Base-by-base conservation (phyloP, 2,888 invertebrate species). In the Gibbula magus region DNA sequence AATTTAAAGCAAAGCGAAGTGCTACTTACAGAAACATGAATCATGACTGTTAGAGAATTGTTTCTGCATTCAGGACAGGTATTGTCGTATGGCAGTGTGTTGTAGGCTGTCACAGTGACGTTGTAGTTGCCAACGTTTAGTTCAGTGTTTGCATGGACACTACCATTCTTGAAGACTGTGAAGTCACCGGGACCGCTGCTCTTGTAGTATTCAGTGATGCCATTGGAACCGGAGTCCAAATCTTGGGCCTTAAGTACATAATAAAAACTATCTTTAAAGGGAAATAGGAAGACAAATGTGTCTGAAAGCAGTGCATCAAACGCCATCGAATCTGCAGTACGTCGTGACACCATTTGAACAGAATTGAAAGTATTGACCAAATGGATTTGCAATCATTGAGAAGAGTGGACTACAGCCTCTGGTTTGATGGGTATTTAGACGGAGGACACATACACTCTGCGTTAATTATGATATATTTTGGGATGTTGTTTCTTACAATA, bases 1-100 rank as follows among this genome's bases (percentile, higher is more conserved):
- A n/a, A n/a, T n/a, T n/a, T n/a, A n/a, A n/a, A n/a, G n/a, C n/a
- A n/a, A n/a, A 45, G 45, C 45, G 13, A 45, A 35, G 18, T 10
- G 25, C 16, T 74, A 74, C 75, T 75, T 52, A 77, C 77, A 10
- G 51, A 66, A 7, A 77, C 77, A 13, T 66, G 39, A 10, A 77
- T 35, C 10, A 45, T 39, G 29, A 77, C 16, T 18, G 35, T 66
- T 16, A 77, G 29, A 16, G 77, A 22, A 18, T 35, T 51, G 52
- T 77, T 77, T n/a, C 45, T 8, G 18, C 77, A 77, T 13, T 13
- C 16, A 3, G 16, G 25, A 51, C 77, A 77, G 32, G n/a, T 5
- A n/a, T 4, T 20, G 13, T 53, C 53, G 61, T 77, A 77, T 32
- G 77, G 77, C 5, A 32, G 13, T 18, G 8, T 77, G 66, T 77